Evolutionary conservation across 2,113 vertebrate genomes (phyloP), one percentile per base, ranked within the genome.

Genomic region (Jaculus jaculus): DNA sequence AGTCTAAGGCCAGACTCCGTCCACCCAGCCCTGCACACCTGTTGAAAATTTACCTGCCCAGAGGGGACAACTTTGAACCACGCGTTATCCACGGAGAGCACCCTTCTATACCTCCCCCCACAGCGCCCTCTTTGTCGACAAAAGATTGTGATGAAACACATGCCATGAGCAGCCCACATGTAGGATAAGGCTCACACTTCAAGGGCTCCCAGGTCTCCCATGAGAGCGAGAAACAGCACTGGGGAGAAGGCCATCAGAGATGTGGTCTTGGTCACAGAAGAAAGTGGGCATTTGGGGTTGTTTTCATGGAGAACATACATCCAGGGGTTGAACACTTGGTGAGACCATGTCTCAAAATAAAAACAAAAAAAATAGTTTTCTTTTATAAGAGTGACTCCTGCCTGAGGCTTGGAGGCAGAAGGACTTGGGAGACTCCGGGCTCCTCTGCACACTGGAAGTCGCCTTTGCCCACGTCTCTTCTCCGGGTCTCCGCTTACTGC

Each of bases 251-350:
- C 34, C 9, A 16, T 1, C 10, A 5, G 61, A 11, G n/a, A 60
- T 2, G 24, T 37, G n/a, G 4, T 32, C 74, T 47, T 4, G 2
- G 51, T 10, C 63, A 1, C 4, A 24, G 34, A 12, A 47, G 51
- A 39, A 75, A 23, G 23, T 0, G 0, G 42, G 3, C 10, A 0
- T 17, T 1, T 1, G 4, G 66, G 32, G 32, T 9, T 1, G 24
- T 8, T 7, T 47, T 47, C n/a, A 34, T 34, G 12, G 16, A 72
- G 30, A 65, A 7, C 15, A 28, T 30, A 2, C 4, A 54, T 71
- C 61, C 42, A 0, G 42, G 42, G 42, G 42, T 47, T 47, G 30
- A 28, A 12, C 32, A 66, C 80, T 66, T 83, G 10, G 17, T 30
- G 17, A 66, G 39, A 20, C 39, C 66, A 24, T 42, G 23, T n/a